Base-by-base conservation (phyloP, 1,140 invertebrate genomes). In the Araneus ventricosus region DNA sequence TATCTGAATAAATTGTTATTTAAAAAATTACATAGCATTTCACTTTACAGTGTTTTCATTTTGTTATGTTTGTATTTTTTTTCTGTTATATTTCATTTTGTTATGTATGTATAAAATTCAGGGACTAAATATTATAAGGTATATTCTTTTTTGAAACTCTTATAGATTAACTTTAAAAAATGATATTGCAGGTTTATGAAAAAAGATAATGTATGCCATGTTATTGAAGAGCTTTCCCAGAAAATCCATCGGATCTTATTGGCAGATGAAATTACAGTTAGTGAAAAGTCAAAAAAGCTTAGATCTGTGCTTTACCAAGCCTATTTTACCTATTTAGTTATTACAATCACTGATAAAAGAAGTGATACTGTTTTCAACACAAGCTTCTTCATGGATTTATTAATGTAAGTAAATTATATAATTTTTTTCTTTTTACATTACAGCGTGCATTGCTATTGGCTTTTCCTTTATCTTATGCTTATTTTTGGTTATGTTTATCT, bases 341-440 rank as follows among this genome's bases (percentile, higher is more conserved):
- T 92, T 57, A n/a, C 37, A 86, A 39, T 24, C 4, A 37, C 59
- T 52, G 41, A 57, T 24, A 37, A 75, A 20, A 34, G 17, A n/a
- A 37, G 4, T 52, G 37, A 39, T 41, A 67, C 10, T 59, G 39
- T 61, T 61, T 93, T 93, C 79, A 89, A n/a, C 84, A n/a, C 20
- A 57, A 67, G 30, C 14, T 93, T 93, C 61, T 93, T 93, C 39
- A 70, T 86, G 63, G 88, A 90, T 39, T 85, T 93, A 85, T 41
- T 93, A 37, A 93, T 75, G 93, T 93, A 90, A 93, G 86, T 59
- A 30, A 17, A 57, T 84, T 91, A 63, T 34, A 59, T 14, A 24
- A 34, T 34, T 4, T 75, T 45, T n/a, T 89, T 14, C 45, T 45
- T n/a, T 89, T 14, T 52, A 39, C 4, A 37, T 0, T 79, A 52